Base-by-base conservation (phyloP, 2,113 vertebrate species). In the Gadus chalcogrammus region DNA sequence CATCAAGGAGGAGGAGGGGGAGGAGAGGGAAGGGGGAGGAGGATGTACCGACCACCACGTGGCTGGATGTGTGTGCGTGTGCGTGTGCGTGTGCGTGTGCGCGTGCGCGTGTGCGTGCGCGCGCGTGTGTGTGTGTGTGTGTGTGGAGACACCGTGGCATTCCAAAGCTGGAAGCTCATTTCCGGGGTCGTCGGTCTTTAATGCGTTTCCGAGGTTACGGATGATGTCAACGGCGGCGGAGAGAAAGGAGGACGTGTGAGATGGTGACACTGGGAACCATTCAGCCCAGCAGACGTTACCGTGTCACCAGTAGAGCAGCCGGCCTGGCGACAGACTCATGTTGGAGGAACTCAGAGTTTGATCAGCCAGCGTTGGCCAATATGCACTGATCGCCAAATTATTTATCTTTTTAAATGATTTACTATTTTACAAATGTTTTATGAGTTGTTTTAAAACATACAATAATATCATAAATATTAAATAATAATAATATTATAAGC, bases 81-180 rank as follows among this genome's bases (percentile, higher is more conserved):
- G 31, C 4, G 31, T 5, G 31, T 35, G 31, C 4, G 31, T 5
- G 31, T 35, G 31, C 6, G 31, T n/a, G 9, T 31, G 69, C 42
- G 66, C 60, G 67, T 31, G 24, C 60, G 64, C 27, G 31, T 4
- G 38, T 8, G 20, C 64, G 62, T 53, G 28, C 5, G n/a, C 68
- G 42, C 2, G 58, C 35, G 63, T 1, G 64, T 6, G 64, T 17
- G 11, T 13, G 55, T 59, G 48, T 42, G 24, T 35, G 61, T 73
- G 55, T 74, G 70, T 77, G 77, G 81, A 78, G 78, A 76, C 73
- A n/a, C 55, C 58, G 59, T 63, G 56, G 76, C 86, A 91, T 92
- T 91, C 92, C 91, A 65, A 82, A 87, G 81, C 63, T 72, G 79
- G 83, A 68, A 83, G 88, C 85, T 92, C 83, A 92, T 87, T 90